A percentile compares a stretch with the other conserved stretches of the same genome.
phyloP scores from a whole-genome alignment of 1,140 invertebrate genomes.

The Nasonia longicornis region DNA sequence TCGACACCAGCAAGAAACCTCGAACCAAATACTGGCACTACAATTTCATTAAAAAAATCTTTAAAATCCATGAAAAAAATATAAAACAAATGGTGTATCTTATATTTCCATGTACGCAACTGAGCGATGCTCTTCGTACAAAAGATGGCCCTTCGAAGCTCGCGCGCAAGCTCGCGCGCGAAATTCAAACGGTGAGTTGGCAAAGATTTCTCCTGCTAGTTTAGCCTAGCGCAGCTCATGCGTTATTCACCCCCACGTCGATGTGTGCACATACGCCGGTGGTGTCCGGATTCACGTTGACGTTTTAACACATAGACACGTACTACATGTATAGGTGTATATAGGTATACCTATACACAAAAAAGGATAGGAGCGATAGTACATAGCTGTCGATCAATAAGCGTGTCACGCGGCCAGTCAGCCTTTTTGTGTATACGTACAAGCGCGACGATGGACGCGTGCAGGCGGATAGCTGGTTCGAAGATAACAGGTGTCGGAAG shows the following conservation, averaged over 20 bases:
- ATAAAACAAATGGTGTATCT: background rate
- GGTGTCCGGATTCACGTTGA: background rate
- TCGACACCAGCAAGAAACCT: too few relatives aligned
- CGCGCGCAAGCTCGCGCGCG: background rate
- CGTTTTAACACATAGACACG: background rate
- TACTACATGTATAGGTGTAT: background rate
- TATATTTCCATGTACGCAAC: background rate
- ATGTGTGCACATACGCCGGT: background rate
- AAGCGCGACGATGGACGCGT: background rate
- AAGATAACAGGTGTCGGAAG: too few relatives aligned
- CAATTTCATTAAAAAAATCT: too few relatives aligned
- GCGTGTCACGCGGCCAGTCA: constrained; percentile 32
- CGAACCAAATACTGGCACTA: too few relatives aligned
- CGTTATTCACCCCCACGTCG: background rate
- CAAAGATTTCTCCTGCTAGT: background rate
- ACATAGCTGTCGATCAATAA: constrained; percentile 34
- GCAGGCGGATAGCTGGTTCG: too few relatives aligned
- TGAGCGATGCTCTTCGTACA: background rate
- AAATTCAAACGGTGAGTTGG: background rate
- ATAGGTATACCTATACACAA: background rate
- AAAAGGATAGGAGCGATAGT: background rate
- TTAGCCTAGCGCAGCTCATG: too few relatives aligned
- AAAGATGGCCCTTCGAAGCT: background rate
- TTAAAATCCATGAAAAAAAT: too few relatives aligned
- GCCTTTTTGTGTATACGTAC: constrained; percentile 2